These are phyloP conservation scores for Stenchaetothrips biformis DNA, from an alignment of 2,888 invertebrate species.

Conservation along the genomic window DNA sequence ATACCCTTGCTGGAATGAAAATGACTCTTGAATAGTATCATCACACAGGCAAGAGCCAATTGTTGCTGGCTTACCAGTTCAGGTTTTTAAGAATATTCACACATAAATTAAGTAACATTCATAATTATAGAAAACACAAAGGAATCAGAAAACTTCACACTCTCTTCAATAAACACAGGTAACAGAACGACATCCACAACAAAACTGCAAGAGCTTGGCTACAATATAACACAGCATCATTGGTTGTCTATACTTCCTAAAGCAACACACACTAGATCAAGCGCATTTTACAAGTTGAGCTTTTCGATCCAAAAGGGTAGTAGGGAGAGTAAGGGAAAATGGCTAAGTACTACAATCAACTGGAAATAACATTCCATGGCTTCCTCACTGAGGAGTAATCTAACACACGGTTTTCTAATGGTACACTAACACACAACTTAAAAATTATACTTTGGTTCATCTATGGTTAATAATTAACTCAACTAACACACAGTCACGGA, in stretches of 20 bases:
- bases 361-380: background rate
- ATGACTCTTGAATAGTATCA: too few relatives aligned
- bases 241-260: background rate
- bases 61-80: background rate
- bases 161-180: background rate
- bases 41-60: background rate
- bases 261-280: background rate
- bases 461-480: conserved; percentile 2
- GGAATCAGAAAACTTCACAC: background rate
- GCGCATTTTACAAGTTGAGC: background rate
- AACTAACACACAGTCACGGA: conserved; percentile 18
- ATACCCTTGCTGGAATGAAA: background rate
- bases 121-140: background rate
- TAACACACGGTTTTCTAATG: background rate
- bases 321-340: background rate
- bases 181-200: background rate
- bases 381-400: background rate
- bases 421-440: background rate
- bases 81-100: too few relatives aligned
- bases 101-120: background rate
- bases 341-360: background rate
- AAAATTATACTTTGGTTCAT: conserved; percentile 16
- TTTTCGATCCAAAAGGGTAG: background rate
- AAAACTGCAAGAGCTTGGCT: background rate
- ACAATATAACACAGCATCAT: background rate